Conservation (phyloP, 2,888 invertebrate genomes). For the Neoascia interrupta region DNA sequence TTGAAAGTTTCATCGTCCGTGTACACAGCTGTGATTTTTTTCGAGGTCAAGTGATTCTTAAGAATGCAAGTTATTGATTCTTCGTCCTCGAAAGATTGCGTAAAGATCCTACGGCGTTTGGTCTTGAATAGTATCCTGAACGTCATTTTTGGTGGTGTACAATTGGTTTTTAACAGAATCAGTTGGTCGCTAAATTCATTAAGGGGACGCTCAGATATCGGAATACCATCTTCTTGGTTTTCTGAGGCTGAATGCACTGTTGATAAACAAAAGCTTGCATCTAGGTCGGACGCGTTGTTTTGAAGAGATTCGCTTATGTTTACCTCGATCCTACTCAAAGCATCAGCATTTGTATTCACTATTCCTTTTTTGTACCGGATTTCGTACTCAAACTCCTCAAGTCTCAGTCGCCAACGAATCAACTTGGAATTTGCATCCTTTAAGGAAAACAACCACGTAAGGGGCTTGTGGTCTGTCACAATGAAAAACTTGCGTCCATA, state of each 20-base stretch:
- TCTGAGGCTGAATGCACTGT: neutral
- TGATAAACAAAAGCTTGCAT: too few species aligned
- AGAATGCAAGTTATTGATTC: neutral
- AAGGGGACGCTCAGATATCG: neutral
- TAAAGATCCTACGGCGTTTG: too few species aligned
- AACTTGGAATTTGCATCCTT: neutral
- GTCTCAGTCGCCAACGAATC: neutral
- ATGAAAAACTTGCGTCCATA: constrained; percentile 75
- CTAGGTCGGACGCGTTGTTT: too few species aligned
- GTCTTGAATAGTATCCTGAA: neutral
- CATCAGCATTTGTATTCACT: neutral
- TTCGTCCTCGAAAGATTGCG: too few species aligned
- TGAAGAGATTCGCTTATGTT: too few species aligned
- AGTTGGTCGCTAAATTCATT: neutral
- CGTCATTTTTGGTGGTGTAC: neutral
- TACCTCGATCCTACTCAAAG: too few species aligned
- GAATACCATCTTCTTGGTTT: neutral
- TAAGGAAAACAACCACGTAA: constrained; percentile 70
- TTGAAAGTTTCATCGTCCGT: neutral
- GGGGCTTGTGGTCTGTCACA: constrained; percentile 74
- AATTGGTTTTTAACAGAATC: neutral
- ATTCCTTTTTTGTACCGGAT: neutral
- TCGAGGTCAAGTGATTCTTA: neutral
- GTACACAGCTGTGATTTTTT: neutral
- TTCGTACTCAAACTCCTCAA: neutral